phyloP scores from a whole-genome alignment of 2,888 invertebrate genomes.

The Lithophane leautieri region DNA sequence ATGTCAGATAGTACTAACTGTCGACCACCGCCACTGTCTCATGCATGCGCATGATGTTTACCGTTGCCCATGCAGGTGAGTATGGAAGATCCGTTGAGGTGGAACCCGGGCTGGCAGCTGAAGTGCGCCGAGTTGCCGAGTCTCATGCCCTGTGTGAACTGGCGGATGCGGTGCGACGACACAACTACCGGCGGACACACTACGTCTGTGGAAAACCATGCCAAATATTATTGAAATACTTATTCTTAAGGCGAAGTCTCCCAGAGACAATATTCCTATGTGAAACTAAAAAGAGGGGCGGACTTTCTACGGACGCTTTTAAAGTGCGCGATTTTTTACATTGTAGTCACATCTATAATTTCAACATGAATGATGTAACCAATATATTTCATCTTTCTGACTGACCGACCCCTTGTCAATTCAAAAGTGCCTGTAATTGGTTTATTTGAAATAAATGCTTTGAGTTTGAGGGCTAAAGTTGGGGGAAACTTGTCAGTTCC shows the following conservation, averaged over 20 bases:
- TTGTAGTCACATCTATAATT: no score
- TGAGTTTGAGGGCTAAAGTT: no score
- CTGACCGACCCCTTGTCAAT: no score
- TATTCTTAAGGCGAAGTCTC: not conserved
- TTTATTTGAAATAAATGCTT: no score
- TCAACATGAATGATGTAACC: no score
- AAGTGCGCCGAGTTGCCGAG: slow-evolving; percentile 94
- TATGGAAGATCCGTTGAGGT: slow-evolving; percentile 94
- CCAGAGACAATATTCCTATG: not conserved
- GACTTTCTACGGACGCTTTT: no score
- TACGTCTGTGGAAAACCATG: slow-evolving; percentile 85
- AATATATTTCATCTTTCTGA: no score
- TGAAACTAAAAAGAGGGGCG: no score
- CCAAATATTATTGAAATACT: slow-evolving; percentile 1
- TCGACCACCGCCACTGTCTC: not conserved
- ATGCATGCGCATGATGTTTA: slow-evolving; percentile 66
- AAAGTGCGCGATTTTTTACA: no score
- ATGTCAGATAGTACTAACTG: not conserved
- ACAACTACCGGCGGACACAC: slow-evolving; percentile 92
- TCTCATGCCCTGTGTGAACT: slow-evolving; percentile 94
- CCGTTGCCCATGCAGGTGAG: slow-evolving; percentile 96
- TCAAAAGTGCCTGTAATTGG: no score
- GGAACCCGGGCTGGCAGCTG: slow-evolving; percentile 95
- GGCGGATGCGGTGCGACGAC: slow-evolving; percentile 91
- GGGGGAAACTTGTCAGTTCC: no score